Evolutionary conservation across 2,888 invertebrate genomes (phyloP).

Genomic region (Lepetodrilus schrolli): DNA sequence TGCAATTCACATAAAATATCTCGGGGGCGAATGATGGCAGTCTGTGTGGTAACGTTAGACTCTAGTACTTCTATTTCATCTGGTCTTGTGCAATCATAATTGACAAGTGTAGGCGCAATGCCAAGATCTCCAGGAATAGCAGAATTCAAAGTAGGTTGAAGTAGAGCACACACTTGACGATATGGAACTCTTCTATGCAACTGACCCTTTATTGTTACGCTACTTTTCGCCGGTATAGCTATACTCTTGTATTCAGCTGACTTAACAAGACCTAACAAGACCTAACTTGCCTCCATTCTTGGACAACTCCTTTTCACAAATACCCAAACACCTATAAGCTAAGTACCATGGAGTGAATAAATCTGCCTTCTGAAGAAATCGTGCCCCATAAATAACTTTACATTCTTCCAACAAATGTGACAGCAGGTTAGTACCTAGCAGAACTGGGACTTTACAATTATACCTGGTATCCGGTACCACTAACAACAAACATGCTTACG

Average conservation of each 20-base stretch:
- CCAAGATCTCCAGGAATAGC: not conserved
- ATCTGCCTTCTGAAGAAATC: not conserved
- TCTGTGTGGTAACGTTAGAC: not conserved
- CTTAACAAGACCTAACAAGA: not conserved
- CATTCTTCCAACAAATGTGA: not conserved
- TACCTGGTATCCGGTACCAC: conserved; percentile 15
- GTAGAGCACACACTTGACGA: not conserved
- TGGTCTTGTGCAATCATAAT: not conserved
- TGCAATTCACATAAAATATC: not conserved
- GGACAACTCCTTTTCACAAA: not conserved
- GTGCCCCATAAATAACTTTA: not conserved
- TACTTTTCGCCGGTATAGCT: not conserved
- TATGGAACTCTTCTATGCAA: not conserved
- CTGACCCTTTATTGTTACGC: not conserved
- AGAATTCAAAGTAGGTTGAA: not conserved
- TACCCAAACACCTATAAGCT: not conserved
- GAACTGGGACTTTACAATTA: conserved; percentile 11
- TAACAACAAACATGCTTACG: not conserved
- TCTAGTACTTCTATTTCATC: not conserved
- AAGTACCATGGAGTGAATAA: not conserved
- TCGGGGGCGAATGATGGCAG: not conserved
- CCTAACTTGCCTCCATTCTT: not conserved
- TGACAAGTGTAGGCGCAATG: not conserved
- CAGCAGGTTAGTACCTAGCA: conserved; percentile 1
- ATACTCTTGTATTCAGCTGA: not conserved